Evolutionary conservation across 2,797 vertebrate species (phyloP), one percentile per base, ranked within the genome.

Genomic region (Leptatherina wallacei): DNA sequence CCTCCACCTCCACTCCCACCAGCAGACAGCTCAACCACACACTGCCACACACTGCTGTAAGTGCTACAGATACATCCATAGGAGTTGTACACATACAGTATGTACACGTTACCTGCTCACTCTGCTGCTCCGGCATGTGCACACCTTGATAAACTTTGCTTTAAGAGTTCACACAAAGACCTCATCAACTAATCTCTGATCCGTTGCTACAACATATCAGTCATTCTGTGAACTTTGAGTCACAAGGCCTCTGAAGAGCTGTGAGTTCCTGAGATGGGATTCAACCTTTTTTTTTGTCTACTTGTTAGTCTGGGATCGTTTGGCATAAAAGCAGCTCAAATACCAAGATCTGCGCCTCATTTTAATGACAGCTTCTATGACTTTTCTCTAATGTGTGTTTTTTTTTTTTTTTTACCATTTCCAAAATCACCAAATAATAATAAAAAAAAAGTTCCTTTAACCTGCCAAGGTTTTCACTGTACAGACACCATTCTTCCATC

Each of bases 41-140:
- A 92, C 92, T 83, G 86, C 92, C 95, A 91, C 94, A 95, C 86
- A 91, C 93, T 84, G 94, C 95, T 96, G 97, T 98, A 97, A 98
- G 97, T 98, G 89, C 87, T 81, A 78, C 69, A 85, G 68, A 72
- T 73, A 67, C 30, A 52, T 59, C 56, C 73, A 73, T 58, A 54
- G 59, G 51, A 42, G 57, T 60, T 38, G 67, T 51, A 69, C 57
- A 82, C 61, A 69, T n/a, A 59, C 60, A 58, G 20, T 36, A n/a
- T 27, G 44, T 6, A 62, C 12, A 20, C 35, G 20, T 59, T 56
- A 56, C 70, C 59, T 10, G 0, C 11, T 56, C 55, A 59, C 52
- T 30, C 14, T 27, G 56, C 56, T 71, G 58, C 66, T 52, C 36
- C 58, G 32, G 27, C 29, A 42, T 12, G 3, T 42, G 32, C 32